Evolutionary conservation across 2,113 vertebrate genomes (phyloP).

Genomic region (Petromus typicus): DNA sequence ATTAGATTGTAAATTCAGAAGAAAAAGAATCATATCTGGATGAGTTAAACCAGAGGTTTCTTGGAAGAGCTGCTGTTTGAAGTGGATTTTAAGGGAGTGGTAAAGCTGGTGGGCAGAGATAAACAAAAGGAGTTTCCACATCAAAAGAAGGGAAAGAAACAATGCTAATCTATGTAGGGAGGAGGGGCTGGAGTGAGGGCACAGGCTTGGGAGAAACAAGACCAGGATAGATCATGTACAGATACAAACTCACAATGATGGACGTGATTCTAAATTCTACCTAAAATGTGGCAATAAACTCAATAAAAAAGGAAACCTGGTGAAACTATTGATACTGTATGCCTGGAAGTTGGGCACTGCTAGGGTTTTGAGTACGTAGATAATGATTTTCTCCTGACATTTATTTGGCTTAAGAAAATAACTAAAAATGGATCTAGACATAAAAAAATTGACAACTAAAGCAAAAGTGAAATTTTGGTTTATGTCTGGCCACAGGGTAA

Average conservation of each 20-base stretch:
- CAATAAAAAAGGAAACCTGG: neutral
- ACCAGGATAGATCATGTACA: too few species aligned
- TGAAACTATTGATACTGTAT: neutral
- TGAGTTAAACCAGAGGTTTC: neutral
- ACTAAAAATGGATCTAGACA: slow-evolving; percentile 18
- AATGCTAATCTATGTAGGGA: too few species aligned
- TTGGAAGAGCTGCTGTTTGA: neutral
- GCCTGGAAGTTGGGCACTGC: neutral
- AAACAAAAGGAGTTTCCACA: neutral
- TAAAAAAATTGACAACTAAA: slow-evolving; percentile 38
- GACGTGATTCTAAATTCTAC: too few species aligned
- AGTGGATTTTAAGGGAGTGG: neutral
- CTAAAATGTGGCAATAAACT: too few species aligned
- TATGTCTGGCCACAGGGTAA: neutral
- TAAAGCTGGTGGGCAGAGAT: neutral
- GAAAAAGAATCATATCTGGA: neutral
- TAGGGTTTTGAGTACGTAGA: neutral
- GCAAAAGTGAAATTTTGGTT: slow-evolving; percentile 52
- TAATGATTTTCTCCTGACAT: slow-evolving; percentile 55
- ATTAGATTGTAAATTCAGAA: neutral
- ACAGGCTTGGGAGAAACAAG: too few species aligned
- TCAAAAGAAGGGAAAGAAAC: neutral
- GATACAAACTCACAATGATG: too few species aligned
- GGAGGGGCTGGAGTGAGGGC: too few species aligned
- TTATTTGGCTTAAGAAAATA: slow-evolving; percentile 54